Percentiles rank a stretch among this genome's conserved stretches.
These are phyloP conservation scores for Nephrotoma guestfalica DNA, from an alignment of 2,888 invertebrate species.

Conservation along the genomic window DNA sequence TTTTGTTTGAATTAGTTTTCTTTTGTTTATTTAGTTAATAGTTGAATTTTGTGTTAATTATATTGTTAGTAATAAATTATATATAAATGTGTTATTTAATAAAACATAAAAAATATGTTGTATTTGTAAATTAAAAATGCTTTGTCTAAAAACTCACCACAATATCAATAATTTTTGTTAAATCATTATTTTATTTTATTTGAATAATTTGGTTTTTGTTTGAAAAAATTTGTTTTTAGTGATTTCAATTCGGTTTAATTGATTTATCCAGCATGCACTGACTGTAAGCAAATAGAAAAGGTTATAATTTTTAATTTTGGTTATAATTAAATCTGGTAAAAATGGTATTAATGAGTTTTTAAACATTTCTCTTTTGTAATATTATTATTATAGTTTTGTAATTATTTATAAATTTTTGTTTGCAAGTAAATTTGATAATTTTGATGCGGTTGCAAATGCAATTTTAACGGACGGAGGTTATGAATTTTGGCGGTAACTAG, in stretches of 20 bases:
- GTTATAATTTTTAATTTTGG: neutral
- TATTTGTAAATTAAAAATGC: neutral
- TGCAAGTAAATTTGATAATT: no score
- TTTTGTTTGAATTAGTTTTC: neutral
- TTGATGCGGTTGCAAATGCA: no score
- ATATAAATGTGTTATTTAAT: neutral
- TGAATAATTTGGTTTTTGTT: neutral
- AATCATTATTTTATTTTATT: neutral
- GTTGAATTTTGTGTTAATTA: neutral
- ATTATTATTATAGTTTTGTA: neutral
- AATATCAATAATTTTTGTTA: neutral
- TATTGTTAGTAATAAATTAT: neutral
- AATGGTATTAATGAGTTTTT: neutral
- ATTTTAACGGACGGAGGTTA: no score
- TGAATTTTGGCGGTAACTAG: neutral
- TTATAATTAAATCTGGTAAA: neutral
- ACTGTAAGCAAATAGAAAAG: conserved; percentile 29
- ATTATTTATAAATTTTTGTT: neutral
- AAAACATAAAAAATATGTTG: neutral
- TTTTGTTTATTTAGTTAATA: neutral
- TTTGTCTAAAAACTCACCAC: neutral
- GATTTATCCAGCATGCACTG: conserved; percentile 33
- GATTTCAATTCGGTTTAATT: neutral
- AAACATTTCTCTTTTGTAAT: neutral
- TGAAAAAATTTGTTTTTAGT: neutral